Evolutionary conservation across 1,140 invertebrate species (phyloP), one percentile per base, ranked within the genome.

Genomic region (Augochlora pura): DNA sequence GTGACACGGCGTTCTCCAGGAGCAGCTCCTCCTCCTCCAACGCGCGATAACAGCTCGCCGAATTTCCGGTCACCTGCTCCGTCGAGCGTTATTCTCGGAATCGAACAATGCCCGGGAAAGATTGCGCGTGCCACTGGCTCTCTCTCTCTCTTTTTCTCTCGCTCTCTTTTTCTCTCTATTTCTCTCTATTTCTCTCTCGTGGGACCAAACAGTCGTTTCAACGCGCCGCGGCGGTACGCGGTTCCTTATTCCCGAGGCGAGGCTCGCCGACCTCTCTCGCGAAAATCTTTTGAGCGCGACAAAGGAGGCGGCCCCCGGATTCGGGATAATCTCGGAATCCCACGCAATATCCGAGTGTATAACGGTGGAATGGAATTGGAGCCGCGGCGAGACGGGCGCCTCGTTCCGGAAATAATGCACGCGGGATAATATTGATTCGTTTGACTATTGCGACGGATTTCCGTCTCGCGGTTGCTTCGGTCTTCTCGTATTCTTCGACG

Each of bases 281-380:
- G n/a, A 63, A 71, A 84, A 80, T 82, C 77, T 64, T 83, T 83
- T 60, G 38, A 59, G 32, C 75, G 66, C 75, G 70, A 64, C 82
- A 71, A 83, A 84, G 82, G 62, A 69, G 67, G 9, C 49, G 27
- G 73, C 42, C 63, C 12, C 66, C n/a, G 65, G 59, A 76, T 80
- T 66, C 57, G 18, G 60, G 76, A 79, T 83, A 80, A 84, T 83
- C 83, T 39, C 38, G 66, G 74, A 66, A 84, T 83, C 54, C 42
- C 71, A 49, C 57, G 12, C 49, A 52, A 52, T 52, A 52, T 52
- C 49, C 16, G 25, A 57, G 74, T 64, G 62, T 83, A 39, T 49
- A 69, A 49, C 75, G 32, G 12, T 46, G 57, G 72, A 73, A 68
- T 62, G 54, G 25, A 57, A 78, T 67, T 42, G 57, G 10, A 7